Evolutionary conservation across 2,113 vertebrate species (phyloP), one percentile per base, ranked within the genome.

Genomic region (Harpagus bidentatus): DNA sequence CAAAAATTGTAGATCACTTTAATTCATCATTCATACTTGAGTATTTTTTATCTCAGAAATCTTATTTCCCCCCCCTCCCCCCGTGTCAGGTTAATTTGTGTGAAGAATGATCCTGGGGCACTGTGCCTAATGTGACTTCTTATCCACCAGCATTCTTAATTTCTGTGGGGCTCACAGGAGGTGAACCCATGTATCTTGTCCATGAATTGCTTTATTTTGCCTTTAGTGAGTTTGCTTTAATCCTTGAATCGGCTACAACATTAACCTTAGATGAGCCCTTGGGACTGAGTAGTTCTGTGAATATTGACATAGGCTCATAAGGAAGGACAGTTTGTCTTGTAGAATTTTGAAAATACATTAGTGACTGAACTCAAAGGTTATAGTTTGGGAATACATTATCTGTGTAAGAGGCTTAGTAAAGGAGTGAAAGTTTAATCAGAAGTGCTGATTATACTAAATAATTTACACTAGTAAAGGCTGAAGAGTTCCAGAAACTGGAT

Each of bases 51-150:
- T 65, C 18, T 70, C 18, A 26, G 43, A 29, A n/a, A 62, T 32
- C 1, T 20, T 52, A 3, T 11, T 9, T 26, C n/a, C n/a, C n/a
- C n/a, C n/a, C n/a, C n/a, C n/a, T n/a, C 3, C 7, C 12, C 10
- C 10, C 50, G 11, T 50, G 12, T 70, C 12, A 50, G 9, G 26
- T 67, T 67, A n/a, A 21, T 48, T 67, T 79, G 56, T 40, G 8
- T n/a, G 21, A 48, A 61, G 61, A 79, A 13, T 36, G 21, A 59
- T 53, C 28, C 10, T 31, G 45, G 16, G 18, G 56, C 5, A 7
- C 23, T 62, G 23, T 82, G 40, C n/a, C 31, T 48, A 43, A 61
- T 29, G 17, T 86, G 36, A 29, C 34, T 56, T 73, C 13, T n/a
- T 78, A 5, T 38, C 45, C 47, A 88, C 23, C 16, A 47, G 21